Conservation (phyloP, 2,888 invertebrate genomes). For the Pyrochroa serraticornis region DNA sequence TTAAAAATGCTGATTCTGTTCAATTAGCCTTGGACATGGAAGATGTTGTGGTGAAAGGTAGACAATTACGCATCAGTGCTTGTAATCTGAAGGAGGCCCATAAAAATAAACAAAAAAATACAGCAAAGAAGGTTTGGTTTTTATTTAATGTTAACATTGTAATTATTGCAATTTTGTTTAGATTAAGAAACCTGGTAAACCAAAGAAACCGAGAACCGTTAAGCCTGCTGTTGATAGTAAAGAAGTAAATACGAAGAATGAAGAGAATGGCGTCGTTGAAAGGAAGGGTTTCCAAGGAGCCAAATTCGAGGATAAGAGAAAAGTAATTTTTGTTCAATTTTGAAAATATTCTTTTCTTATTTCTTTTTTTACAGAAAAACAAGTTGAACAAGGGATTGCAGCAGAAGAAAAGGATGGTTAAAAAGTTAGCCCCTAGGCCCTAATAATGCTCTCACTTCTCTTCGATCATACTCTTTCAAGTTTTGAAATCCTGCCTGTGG, state of each 20-base stretch:
- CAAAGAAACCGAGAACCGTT: constrained; percentile 17
- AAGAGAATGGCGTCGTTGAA: background rate
- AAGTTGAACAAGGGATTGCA: constrained; percentile 42
- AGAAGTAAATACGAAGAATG: constrained; percentile 5
- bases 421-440: constrained; percentile 38
- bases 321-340: constrained; percentile 16
- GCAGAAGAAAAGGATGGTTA: constrained; percentile 44
- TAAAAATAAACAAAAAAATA: constrained; percentile 41
- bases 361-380: constrained; percentile 43
- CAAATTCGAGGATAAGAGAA: constrained; percentile 26
- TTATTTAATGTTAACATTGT: background rate
- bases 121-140: constrained; percentile 24
- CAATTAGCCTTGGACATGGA: constrained; percentile 70
- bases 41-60: constrained; percentile 64
- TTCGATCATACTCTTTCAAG: no score
- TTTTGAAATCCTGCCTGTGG: no score
- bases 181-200: constrained; percentile 32
- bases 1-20: constrained; percentile 68
- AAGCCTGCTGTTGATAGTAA: constrained; percentile 8
- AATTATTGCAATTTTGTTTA: constrained; percentile 24
- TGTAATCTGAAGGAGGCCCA: constrained; percentile 54
- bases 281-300: constrained; percentile 24
- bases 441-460: no score
- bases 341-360: background rate
- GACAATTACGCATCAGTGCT: constrained; percentile 65